Conservation (phyloP, 2,113 vertebrate genomes). For the Leuciscus idus region DNA sequence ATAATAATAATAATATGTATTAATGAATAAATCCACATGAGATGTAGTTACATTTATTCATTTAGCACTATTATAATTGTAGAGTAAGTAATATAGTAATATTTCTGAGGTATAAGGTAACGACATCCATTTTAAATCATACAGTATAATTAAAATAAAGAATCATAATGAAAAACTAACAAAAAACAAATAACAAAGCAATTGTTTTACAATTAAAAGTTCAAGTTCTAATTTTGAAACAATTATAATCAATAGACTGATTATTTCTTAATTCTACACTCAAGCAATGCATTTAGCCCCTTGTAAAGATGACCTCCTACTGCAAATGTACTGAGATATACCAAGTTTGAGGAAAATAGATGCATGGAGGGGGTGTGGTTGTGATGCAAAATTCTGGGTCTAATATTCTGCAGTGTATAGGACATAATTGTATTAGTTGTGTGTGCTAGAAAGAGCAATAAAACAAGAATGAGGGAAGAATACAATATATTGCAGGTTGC, state of each 20-base stretch:
- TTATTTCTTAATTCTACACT: background rate
- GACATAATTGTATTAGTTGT: background rate
- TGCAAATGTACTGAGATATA: background rate
- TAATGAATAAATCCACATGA: background rate
- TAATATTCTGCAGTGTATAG: background rate
- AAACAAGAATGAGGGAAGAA: background rate
- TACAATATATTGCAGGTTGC: background rate
- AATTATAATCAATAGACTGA: constrained; percentile 14
- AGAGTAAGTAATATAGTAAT: background rate
- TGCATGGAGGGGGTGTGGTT: background rate
- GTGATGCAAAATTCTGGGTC: background rate
- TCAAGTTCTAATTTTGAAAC: background rate
- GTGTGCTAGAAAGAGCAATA: background rate
- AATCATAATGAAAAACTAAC: background rate
- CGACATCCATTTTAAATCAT: no score
- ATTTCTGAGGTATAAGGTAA: background rate
- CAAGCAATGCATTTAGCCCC: constrained; percentile 15
- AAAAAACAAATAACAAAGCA: background rate
- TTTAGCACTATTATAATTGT: background rate
- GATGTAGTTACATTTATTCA: background rate
- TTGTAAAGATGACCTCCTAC: background rate
- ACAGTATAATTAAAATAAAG: background rate
- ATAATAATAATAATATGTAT: background rate
- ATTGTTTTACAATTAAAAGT: background rate
- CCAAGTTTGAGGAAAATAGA: background rate